Conservation (phyloP, 2,888 invertebrate species). For the Drosophila mimetica region DNA sequence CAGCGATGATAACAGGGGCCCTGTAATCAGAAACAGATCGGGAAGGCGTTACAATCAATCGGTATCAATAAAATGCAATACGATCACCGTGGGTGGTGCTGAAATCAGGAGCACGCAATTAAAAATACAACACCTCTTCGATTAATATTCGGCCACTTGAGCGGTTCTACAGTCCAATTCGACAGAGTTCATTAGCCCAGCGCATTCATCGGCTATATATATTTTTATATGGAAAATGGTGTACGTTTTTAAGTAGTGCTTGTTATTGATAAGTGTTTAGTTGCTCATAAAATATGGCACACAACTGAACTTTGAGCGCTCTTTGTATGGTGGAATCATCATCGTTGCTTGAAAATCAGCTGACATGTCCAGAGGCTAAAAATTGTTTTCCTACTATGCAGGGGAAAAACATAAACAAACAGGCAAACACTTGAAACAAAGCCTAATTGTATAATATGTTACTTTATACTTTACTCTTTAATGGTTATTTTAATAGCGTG, state of each 20-base stretch:
- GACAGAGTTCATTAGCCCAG: constrained; percentile 46
- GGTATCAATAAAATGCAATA: constrained; percentile 15
- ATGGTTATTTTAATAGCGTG: no score
- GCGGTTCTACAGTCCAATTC: constrained; percentile 64
- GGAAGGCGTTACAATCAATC: constrained; percentile 12
- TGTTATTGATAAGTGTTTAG: constrained; percentile 60
- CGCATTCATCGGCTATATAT: constrained; percentile 19
- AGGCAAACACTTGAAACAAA: no score
- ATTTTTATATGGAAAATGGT: constrained; percentile 25
- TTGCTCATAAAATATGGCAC: constrained; percentile 54
- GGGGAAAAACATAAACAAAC: neutral
- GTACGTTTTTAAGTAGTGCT: constrained; percentile 36
- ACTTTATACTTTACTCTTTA: no score
- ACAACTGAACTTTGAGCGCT: constrained; percentile 53
- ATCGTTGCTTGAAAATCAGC: constrained; percentile 28
- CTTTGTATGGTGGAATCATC: constrained; percentile 26
- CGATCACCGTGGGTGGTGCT: constrained; percentile 15
- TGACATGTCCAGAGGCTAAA: constrained; percentile 20
- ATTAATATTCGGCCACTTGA: constrained; percentile 41
- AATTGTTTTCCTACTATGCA: neutral
- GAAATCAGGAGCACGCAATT: constrained; percentile 51
- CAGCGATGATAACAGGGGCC: constrained; percentile 81
- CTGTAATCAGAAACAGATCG: constrained; percentile 58
- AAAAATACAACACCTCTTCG: constrained; percentile 38
- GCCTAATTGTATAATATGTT: no score